Evolutionary conservation across 2,113 vertebrate genomes (phyloP).

Genomic region (Gallinago media): DNA sequence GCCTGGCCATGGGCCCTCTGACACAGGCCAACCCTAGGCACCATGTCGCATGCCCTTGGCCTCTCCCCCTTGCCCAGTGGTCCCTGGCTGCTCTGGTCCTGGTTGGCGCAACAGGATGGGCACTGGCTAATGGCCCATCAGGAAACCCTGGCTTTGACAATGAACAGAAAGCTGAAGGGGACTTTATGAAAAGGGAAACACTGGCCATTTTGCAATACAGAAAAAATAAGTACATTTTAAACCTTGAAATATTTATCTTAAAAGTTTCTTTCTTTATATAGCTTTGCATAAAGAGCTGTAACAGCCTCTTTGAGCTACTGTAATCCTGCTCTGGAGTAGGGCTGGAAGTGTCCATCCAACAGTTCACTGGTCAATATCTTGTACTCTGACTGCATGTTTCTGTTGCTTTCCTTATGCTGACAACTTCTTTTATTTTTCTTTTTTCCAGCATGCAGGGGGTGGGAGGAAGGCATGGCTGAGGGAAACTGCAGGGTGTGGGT

Average conservation of each 20-base stretch:
- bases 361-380: neutral
- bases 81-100: rapidly evolving
- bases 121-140: rapidly evolving
- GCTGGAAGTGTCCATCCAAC: neutral
- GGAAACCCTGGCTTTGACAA: neutral
- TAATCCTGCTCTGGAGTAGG: neutral
- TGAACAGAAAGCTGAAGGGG: neutral
- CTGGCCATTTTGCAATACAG: neutral
- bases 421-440: neutral
- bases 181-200: neutral
- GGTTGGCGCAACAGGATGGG: rapidly evolving
- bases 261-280: neutral
- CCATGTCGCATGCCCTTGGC: neutral
- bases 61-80: rapidly evolving
- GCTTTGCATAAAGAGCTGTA: neutral
- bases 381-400: neutral
- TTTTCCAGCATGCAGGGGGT: rapidly evolving
- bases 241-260: neutral
- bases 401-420: neutral
- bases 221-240: neutral
- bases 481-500: neutral
- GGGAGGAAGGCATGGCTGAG: neutral
- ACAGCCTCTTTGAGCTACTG: neutral
- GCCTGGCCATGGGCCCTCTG: neutral
- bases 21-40: rapidly evolving